Evolutionary conservation across 2,888 invertebrate genomes (phyloP).

Genomic region (Agonopterix subpropinquella): DNA sequence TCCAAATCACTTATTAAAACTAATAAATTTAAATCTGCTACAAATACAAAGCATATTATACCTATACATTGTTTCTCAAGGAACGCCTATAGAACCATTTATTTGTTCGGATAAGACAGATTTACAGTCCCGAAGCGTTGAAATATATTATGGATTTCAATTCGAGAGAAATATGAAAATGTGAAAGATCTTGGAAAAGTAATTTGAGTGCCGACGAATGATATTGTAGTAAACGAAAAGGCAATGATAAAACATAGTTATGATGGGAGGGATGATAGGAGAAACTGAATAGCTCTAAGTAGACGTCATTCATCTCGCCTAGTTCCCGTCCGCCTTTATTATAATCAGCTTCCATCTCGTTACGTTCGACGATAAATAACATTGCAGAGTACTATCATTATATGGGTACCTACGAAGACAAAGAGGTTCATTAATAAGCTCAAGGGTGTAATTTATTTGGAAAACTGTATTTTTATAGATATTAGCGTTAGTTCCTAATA

Average conservation of each 20-base stretch:
- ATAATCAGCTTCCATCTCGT: too few relatives aligned
- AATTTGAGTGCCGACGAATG: not conserved
- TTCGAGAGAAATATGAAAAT: conserved; percentile 5
- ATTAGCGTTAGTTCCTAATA: too few relatives aligned
- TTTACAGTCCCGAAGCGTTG: conserved; percentile 13
- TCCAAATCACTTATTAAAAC: conserved; percentile 14
- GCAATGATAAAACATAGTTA: not conserved
- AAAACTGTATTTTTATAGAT: too few relatives aligned
- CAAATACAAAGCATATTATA: not conserved
- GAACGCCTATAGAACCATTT: conserved; percentile 12
- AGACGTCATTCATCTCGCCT: conserved; percentile 6
- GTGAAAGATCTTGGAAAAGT: not conserved
- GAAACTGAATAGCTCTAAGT: not conserved
- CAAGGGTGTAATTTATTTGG: too few relatives aligned
- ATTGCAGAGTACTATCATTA: too few relatives aligned
- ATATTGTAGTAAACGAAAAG: not conserved
- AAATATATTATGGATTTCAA: conserved; percentile 9
- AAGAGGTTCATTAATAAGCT: too few relatives aligned
- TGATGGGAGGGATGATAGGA: not conserved
- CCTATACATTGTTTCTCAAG: conserved; percentile 10
- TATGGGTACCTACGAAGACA: too few relatives aligned
- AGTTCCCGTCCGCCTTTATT: not conserved
- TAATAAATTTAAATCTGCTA: conserved; percentile 9
- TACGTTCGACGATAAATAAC: too few relatives aligned
- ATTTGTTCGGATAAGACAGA: conserved; percentile 13